These are phyloP conservation scores for Caenorhabditis sp. DNA, from an alignment of 2,888 invertebrate genomes.

Conservation along the genomic window DNA sequence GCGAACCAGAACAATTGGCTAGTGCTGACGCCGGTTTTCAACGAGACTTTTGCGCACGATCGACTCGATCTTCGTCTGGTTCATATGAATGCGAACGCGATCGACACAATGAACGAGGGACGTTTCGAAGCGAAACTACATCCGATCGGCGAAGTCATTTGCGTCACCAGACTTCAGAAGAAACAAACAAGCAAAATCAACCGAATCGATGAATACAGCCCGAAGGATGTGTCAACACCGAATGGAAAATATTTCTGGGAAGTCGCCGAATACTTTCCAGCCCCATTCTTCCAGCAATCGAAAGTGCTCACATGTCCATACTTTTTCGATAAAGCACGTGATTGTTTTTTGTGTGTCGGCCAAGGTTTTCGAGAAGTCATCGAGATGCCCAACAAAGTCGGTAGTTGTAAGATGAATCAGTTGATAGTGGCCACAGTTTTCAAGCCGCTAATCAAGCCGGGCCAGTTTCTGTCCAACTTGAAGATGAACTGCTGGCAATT, in stretches of 20 bases:
- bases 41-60: neutral
- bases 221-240: neutral
- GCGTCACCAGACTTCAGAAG: neutral
- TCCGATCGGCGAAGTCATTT: neutral
- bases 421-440: neutral
- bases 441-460: neutral
- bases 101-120: neutral
- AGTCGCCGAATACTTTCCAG: neutral
- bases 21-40: neutral
- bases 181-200: no score
- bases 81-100: neutral
- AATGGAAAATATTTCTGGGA: neutral
- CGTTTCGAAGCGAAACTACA: neutral
- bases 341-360: no score
- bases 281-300: neutral
- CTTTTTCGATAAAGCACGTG: no score
- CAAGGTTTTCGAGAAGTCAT: neutral
- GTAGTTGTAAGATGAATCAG: no score
- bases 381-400: no score
- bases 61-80: neutral
- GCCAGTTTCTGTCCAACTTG: neutral
- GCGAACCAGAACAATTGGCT: neutral
- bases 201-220: neutral
- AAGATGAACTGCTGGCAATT: neutral
- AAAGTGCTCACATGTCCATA: neutral